A percentile compares a stretch with the other conserved stretches of the same genome.
phyloP scores from a whole-genome alignment of 1,140 invertebrate genomes.

The Oedothorax gibbosus region DNA sequence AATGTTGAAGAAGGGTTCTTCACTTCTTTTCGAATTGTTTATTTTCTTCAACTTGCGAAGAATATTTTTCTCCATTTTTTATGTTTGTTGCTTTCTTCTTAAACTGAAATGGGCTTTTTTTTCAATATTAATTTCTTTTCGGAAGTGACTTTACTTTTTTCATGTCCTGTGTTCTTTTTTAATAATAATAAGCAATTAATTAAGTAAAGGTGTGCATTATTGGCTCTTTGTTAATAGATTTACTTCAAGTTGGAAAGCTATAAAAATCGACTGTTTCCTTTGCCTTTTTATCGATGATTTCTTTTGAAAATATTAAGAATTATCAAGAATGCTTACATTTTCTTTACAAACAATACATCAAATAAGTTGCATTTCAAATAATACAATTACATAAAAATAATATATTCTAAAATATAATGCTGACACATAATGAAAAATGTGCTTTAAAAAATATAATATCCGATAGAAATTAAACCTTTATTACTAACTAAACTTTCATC shows the following conservation, averaged over 20 bases:
- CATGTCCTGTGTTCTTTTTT: neutral
- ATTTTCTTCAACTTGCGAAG: constrained; percentile 6
- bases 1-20: constrained; percentile 41
- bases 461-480: no score
- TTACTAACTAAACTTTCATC: no score
- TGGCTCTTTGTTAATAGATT: constrained; percentile 38
- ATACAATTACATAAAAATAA: no score
- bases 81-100: neutral
- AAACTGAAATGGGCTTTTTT: neutral
- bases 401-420: no score
- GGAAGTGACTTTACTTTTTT: neutral
- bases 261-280: no score
- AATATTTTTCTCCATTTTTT: constrained; percentile 29
- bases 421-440: no score
- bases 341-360: no score
- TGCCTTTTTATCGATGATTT: no score
- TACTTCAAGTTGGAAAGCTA: neutral
- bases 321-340: no score
- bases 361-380: no score
- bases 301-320: no score
- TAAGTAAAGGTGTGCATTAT: constrained; percentile 15
- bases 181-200: constrained; percentile 28
- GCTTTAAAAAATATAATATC: no score
- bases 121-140: neutral
- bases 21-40: constrained; percentile 26